These are phyloP conservation scores for Nemoura dubitans DNA, from an alignment of 2,888 invertebrate genomes.

Conservation along the genomic window DNA sequence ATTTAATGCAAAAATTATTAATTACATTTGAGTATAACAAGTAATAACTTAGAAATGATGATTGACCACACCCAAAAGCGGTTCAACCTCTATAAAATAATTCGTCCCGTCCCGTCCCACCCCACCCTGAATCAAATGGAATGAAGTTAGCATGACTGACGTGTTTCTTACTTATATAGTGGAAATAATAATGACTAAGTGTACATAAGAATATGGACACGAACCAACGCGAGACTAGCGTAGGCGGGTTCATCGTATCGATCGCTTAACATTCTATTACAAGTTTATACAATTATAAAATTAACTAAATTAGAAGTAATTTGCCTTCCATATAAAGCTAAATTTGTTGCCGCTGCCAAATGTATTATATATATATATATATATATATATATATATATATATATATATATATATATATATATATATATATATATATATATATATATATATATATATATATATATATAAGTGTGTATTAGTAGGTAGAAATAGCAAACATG, in stretches of 20 bases:
- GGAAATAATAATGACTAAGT: not conserved
- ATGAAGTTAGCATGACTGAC: constrained; percentile 7
- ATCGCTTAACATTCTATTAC: not conserved
- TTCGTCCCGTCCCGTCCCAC: not conserved
- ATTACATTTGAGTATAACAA: constrained; percentile 38
- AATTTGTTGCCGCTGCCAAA: too few species aligned
- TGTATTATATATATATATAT: too few species aligned
- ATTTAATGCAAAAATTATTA: constrained; percentile 26
- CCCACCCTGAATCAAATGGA: constrained; percentile 22
- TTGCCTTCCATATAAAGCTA: not conserved
- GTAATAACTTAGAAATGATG: constrained; percentile 40
- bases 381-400: too few species aligned
- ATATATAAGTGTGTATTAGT: too few species aligned
- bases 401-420: too few species aligned
- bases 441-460: too few species aligned
- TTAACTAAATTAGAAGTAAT: not conserved
- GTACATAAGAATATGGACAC: not conserved
- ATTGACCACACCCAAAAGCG: constrained; percentile 40
- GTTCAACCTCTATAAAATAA: constrained; percentile 21
- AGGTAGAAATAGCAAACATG: not conserved
- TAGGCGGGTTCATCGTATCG: not conserved
- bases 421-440: too few species aligned
- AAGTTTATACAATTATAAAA: not conserved
- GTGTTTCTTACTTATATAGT: not conserved
- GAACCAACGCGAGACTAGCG: not conserved